Percentiles rank a stretch among this genome's conserved stretches.
These are phyloP conservation scores for Leucophenga montana DNA, from an alignment of 2,888 invertebrate species.

Conservation along the genomic window DNA sequence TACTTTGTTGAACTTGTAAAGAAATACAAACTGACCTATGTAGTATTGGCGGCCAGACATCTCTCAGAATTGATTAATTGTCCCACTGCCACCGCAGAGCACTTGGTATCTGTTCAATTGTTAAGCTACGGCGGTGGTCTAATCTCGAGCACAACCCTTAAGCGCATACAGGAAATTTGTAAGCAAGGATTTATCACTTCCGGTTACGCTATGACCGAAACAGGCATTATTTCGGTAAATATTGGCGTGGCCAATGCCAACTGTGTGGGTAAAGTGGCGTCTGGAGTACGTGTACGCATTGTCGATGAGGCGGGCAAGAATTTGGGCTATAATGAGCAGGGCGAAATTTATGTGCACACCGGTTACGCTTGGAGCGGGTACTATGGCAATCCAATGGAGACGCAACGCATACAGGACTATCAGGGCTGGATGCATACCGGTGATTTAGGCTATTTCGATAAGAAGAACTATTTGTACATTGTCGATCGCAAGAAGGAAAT, in stretches of 20 bases:
- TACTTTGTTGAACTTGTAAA: constrained; percentile 52
- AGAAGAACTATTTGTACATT: constrained; percentile 55
- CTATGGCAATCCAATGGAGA: constrained; percentile 55
- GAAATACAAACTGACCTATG: constrained; percentile 52
- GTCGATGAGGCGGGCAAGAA: constrained; percentile 54
- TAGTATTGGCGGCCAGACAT: constrained; percentile 52
- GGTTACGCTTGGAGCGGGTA: constrained; percentile 63
- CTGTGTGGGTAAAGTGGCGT: constrained; percentile 52
- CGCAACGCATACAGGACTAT: constrained; percentile 48
- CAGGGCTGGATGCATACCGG: constrained; percentile 66
- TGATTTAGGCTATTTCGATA: constrained; percentile 67
- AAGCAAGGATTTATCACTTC: constrained; percentile 43
- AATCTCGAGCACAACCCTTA: constrained; percentile 35
- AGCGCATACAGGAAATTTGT: constrained; percentile 36
- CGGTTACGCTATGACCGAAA: constrained; percentile 55
- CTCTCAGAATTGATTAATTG: constrained; percentile 46
- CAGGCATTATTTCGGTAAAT: constrained; percentile 44
- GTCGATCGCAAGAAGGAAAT: constrained; percentile 65
- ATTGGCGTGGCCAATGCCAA: constrained; percentile 39
- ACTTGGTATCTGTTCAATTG: constrained; percentile 40
- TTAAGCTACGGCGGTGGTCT: constrained; percentile 50
- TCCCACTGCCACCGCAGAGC: constrained; percentile 42
- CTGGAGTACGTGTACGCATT: constrained; percentile 53
- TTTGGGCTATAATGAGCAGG: constrained; percentile 53
- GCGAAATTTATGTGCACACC: constrained; percentile 60